Base-by-base conservation (phyloP, 2,797 vertebrate species). In the Enteromius mattozi region DNA sequence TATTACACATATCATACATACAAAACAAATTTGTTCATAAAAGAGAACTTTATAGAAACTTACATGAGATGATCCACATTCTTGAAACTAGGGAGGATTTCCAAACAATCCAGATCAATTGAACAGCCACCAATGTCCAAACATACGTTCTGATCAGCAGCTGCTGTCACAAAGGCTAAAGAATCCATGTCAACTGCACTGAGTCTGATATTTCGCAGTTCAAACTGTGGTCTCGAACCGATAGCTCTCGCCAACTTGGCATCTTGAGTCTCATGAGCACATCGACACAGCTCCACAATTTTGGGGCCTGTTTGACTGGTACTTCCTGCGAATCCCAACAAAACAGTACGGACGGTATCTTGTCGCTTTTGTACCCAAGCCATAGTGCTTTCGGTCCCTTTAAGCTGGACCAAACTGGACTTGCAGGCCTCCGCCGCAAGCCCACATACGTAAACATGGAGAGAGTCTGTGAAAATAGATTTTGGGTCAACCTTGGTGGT, bases 41-140 rank as follows among this genome's bases (percentile, higher is more conserved):
- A 45, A 59, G 7, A 56, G 21, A 27, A 12, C 42, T 37, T 63
- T 54, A 16, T 54, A 21, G 14, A 21, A 84, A 89, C 93, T 94
- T 89, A 98, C 97, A 96, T 96, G 88, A 98, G 95, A 75, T 35
- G 80, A 82, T 95, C 92, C 42, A 98, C 87, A 40, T 93, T 93
- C 84, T 85, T 92, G 90, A 96, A 98, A 86, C 86, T 91, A 2
- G 91, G 83, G 80, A 98, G 91, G 68, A 94, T 89, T 42, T 96
- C 94, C 80, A 97, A 91, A 89, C 95, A 96, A 68, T 94, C 96
- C 1, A 89, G 65, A 3, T 97, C 96, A 92, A 98, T 92, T 1
- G 93, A 92, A 79, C 97, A 99, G 3, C 97, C 95, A 40, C 95
- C 93, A 83, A 99, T 96, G 91, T 96, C 94, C 91, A 98, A 88